Evolutionary conservation across 2,797 vertebrate species (phyloP), one percentile per base, ranked within the genome.

Genomic region (Anolis apletophallus): DNA sequence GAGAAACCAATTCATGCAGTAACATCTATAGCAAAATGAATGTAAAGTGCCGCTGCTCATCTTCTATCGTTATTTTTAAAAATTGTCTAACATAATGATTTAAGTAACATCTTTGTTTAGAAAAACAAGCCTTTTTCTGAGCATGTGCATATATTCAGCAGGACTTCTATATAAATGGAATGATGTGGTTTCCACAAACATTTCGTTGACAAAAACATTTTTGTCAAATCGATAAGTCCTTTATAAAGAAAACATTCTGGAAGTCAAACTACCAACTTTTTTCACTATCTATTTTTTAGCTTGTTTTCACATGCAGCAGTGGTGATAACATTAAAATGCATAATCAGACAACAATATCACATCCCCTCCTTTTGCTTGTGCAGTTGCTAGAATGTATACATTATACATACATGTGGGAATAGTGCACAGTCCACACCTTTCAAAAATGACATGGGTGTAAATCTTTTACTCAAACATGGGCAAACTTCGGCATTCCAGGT

Each of bases 1-100:
- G 81, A 84, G 76, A 91, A 91, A 83, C 32, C 91, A 92, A 89
- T 91, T 89, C 93, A 91, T 69, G 52, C 84, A 71, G 16, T 57
- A 26, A 83, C 67, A 88, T 89, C 80, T 32, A 8, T 64, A 23
- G 52, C 59, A 88, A 67, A 90, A 57, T 87, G 91, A 85, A 91
- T 69, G 36, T 89, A 80, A 92, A 90, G 86, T 85, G 81, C 78
- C 1, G 85, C 91, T 92, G 90, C 80, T 91, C 34, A 73, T 55
- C 16, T 69, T 88, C 59, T 4, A 0, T 84, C 91, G 74, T 78
- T 88, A 90, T 80, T n/a, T 46, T 32, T 84, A 69, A 50, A 89
- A 77, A 90, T 91, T 85, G 46, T 81, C 12, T 74, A 68, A 17
- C 4, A 61, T 17, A 91, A 34, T 80, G 57, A 59, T 85, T 90